These are phyloP conservation scores for Petromus typicus DNA, from an alignment of 2,113 vertebrate genomes.

Conservation along the genomic window DNA sequence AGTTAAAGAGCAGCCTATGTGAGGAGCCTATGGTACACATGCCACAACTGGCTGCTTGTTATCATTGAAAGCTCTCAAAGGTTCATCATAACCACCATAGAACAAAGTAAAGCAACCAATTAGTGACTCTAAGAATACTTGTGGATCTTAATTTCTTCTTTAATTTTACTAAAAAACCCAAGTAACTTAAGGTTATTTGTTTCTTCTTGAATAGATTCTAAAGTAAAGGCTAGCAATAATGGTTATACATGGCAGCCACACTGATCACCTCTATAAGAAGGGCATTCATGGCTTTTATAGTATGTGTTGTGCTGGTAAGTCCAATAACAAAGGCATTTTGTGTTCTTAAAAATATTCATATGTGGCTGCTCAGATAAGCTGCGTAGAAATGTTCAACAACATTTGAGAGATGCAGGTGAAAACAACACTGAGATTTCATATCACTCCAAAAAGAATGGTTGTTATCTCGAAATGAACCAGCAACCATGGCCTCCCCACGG, in stretches of 20 bases:
- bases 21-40: background rate
- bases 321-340: background rate
- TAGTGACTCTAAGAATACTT: background rate
- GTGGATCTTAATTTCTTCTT: constrained; percentile 6
- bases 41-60: background rate
- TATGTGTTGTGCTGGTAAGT: background rate
- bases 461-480: too few species aligned
- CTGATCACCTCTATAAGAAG: background rate
- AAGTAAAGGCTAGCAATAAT: background rate
- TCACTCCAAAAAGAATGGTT: too few species aligned
- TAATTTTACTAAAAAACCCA: background rate
- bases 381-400: too few species aligned
- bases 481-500: too few species aligned
- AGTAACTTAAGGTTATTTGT: background rate
- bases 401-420: too few species aligned
- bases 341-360: background rate
- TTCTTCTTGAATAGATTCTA: background rate
- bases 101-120: background rate
- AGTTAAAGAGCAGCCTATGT: too few species aligned
- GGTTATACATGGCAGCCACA: background rate
- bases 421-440: too few species aligned
- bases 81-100: background rate
- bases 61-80: background rate
- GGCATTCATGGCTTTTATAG: too few species aligned
- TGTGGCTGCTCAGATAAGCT: background rate